Base-by-base conservation (phyloP, 2,113 vertebrate species). In the Cricetomys ansorgei region DNA sequence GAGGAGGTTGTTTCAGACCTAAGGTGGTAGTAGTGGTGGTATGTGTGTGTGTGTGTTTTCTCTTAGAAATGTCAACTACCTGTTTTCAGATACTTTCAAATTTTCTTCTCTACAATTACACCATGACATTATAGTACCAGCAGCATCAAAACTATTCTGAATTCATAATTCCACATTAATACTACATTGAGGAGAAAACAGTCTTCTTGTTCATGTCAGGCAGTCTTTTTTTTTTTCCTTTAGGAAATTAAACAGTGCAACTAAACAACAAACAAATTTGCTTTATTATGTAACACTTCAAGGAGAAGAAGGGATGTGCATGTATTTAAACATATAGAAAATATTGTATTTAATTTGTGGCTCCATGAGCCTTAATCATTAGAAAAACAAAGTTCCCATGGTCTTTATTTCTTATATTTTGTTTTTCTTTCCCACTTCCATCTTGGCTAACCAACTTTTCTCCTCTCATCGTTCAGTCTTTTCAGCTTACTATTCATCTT, bases 191-290 rank as follows among this genome's bases (percentile, higher is more conserved):
- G 31, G 34, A 92, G 93, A 91, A 64, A 7, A 19, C 37, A 12
- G 37, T 76, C 16, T 89, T 94, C 91, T 64, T 91, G 55, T 91
- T 89, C 45, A 34, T 70, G 37, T 88, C 75, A 89, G 81, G 31
- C 12, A 67, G 15, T 88, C 67, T 89, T 94, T 91, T 40, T 91
- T 92, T 87, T 57, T 81, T 92, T 37, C 27, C 13, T 95, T 95
- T 27, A 90, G 85, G 37, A 86, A 93, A 97, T 86, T 91, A 92
- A 89, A 91, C 40, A 70, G 67, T 94, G 43, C 83, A 94, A 75
- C n/a, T 81, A 94, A 94, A 77, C 94, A 91, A 93, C 55, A 79
- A 88, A 88, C n/a, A 89, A 89, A 55, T 84, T 95, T 96, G 65
- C 27, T 69, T 81, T 91, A 81, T 94, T 48, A 76, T 90, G 37